Base-by-base conservation (phyloP, 2,797 vertebrate genomes). In the Calcarius lapponicus region DNA sequence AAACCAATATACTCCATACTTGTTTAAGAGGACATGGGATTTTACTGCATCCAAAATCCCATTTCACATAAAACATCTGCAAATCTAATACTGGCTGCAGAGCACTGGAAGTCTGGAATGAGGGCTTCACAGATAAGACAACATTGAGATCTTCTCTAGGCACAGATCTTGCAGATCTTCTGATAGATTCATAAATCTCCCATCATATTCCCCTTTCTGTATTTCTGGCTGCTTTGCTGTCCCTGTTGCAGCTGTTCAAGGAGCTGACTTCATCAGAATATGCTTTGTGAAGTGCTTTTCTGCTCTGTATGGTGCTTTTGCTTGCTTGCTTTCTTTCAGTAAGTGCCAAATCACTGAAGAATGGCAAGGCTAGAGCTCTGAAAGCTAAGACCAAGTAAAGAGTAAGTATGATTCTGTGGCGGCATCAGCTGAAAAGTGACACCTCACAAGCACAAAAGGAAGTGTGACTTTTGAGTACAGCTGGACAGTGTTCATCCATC, bases 211-310 rank as follows among this genome's bases (percentile, higher is more conserved):
- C 67, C 15, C 15, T 32, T 86, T 87, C 64, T 89, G 32, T 71
- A 86, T 80, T 93, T 92, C 80, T 95, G 78, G 57, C 42, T 91
- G 65, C 50, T 82, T 92, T 71, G 8, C 56, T 80, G 69, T 74
- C 87, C 45, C 70, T 78, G 57, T 85, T 17, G 2, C 88, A 95
- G 94, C 64, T 96, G 93, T 80, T 92, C 71, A 71, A 93, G 80
- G 54, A 95, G 83, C 81, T 96, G 94, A 95, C 51, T 88, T 94
- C 90, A 94, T 91, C 94, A 94, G 88, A 96, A 94, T 76, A 74
- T 32, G 69, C 80, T 74, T 83, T 90, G 42, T 82, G 51, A 95
- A 94, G 83, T 80, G 80, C 70, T 89, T 86, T 94, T 94, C 91
- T 94, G 42, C 78, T 93, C 74, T 80, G 38, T 58, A 74, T 6